Conservation (phyloP, 2,797 vertebrate species). For the Masticophis lateralis region DNA sequence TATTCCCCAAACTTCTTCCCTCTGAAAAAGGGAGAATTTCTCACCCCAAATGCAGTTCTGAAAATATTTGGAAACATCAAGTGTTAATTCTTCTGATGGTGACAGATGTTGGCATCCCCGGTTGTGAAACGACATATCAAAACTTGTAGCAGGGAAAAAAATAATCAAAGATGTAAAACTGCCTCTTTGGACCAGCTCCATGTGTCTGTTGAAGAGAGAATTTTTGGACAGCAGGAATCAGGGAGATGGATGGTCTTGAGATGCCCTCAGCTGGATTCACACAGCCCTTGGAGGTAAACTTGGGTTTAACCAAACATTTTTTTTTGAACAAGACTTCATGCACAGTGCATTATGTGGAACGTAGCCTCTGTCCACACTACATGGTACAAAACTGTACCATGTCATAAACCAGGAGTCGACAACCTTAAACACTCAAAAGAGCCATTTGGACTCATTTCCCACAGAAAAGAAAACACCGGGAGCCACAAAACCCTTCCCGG, state of each 20-base stretch:
- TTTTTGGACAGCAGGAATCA: background rate
- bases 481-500: too few species aligned
- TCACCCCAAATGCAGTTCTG: background rate
- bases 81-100: too few species aligned
- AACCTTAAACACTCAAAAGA: too few species aligned
- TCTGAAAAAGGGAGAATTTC: background rate
- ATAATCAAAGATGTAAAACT: background rate
- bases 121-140: background rate
- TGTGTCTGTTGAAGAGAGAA: background rate
- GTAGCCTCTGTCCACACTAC: too few species aligned
- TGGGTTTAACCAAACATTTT: too few species aligned
- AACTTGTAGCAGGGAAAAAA: background rate
- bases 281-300: too few species aligned
- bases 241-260: background rate
- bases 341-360: background rate
- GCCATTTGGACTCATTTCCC: too few species aligned
- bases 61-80: background rate
- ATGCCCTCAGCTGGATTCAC: background rate
- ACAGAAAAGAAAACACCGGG: too few species aligned
- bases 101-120: background rate
- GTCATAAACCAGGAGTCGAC: background rate
- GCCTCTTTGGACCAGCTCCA: background rate
- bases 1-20: background rate
- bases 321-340: too few species aligned
- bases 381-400: background rate